Percentiles rank a stretch among this genome's conserved stretches.
These are phyloP conservation scores for Dendrolimus pini DNA, from an alignment of 2,888 invertebrate species.

Conservation along the genomic window DNA sequence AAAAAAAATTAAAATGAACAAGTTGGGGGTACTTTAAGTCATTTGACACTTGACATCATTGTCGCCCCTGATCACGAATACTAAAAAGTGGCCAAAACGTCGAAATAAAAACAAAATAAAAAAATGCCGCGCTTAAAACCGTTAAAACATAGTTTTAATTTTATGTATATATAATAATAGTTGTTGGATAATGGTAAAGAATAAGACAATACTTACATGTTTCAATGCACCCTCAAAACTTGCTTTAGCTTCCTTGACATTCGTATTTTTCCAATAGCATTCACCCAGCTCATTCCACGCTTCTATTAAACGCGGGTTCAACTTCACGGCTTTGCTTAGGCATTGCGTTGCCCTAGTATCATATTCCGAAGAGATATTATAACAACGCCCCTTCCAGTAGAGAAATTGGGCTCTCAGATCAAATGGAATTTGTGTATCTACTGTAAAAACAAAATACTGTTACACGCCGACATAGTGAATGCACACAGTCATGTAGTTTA, in stretches of 20 bases:
- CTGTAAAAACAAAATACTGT: background rate
- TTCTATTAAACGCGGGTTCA: constrained; percentile 86
- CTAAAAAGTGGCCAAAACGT: too few species aligned
- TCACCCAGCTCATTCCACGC: constrained; percentile 95
- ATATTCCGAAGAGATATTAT: constrained; percentile 83
- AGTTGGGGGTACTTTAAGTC: too few species aligned
- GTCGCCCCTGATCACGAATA: too few species aligned
- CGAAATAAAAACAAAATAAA: too few species aligned
- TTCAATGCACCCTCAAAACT: constrained; percentile 88
- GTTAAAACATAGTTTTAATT: too few species aligned
- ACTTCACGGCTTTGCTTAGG: constrained; percentile 88
- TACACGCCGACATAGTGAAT: too few species aligned
- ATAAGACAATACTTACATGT: constrained; percentile 68
- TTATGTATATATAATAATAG: too few species aligned
- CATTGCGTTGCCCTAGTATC: constrained; percentile 83
- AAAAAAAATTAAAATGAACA: too few species aligned
- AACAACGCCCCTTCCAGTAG: constrained; percentile 83
- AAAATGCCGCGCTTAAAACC: too few species aligned
- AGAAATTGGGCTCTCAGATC: constrained; percentile 75
- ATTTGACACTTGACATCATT: too few species aligned
- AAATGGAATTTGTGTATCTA: constrained; percentile 47
- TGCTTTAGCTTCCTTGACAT: constrained; percentile 86
- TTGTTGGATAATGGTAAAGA: too few species aligned
- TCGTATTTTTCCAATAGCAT: constrained; percentile 91
- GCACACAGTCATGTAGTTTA: too few species aligned